Evolutionary conservation across 2,113 vertebrate genomes (phyloP).

Genomic region (human): DNA sequence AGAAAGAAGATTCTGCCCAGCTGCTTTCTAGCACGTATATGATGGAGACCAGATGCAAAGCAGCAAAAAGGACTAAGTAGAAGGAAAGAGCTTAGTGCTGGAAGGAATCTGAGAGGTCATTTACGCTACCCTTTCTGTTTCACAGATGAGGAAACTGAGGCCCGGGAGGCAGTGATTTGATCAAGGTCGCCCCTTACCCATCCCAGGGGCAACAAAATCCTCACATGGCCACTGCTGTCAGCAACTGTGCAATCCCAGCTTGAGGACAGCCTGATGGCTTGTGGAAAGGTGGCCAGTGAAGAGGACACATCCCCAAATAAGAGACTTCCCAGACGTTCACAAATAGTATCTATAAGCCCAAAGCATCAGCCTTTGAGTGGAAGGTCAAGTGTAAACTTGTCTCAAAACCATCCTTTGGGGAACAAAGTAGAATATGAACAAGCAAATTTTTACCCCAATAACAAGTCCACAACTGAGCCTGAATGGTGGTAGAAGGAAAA

Average conservation of each 20-base stretch:
- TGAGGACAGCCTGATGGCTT: neutral
- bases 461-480: neutral
- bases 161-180: neutral
- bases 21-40: neutral
- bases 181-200: neutral
- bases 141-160: neutral
- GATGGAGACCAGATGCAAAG: neutral
- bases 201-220: neutral
- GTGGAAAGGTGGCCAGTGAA: neutral
- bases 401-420: neutral
- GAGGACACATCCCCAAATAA: neutral
- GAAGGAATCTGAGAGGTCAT: neutral
- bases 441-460: neutral
- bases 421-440: neutral
- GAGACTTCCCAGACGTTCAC: neutral
- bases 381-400: slow-evolving; percentile 13
- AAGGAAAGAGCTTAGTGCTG: neutral
- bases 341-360: neutral
- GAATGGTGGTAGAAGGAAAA: neutral
- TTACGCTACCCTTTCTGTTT: neutral
- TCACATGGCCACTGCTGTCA: neutral
- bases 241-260: neutral
- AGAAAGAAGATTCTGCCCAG: neutral
- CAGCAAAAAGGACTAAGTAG: neutral
- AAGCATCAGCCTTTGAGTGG: neutral